Conservation (phyloP, 2,797 vertebrate species). For the Macroramphosus scolopax region DNA sequence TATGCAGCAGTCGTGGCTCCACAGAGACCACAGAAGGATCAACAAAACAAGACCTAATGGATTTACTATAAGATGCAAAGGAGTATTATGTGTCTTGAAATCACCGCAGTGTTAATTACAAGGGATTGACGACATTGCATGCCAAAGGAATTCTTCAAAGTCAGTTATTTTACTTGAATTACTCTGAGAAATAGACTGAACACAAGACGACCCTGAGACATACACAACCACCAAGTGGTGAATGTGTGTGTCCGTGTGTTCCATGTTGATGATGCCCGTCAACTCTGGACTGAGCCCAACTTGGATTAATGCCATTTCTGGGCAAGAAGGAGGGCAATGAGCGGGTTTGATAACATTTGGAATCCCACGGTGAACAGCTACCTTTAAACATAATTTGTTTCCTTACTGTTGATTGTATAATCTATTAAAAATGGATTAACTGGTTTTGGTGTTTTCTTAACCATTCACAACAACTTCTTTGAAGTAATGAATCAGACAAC, state of each 20-base stretch:
- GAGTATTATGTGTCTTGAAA: slow-evolving; percentile 21
- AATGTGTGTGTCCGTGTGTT: background rate
- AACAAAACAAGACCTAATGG: background rate
- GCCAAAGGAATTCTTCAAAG: slow-evolving; percentile 24
- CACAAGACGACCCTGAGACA: slow-evolving; percentile 12
- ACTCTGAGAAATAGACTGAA: slow-evolving; percentile 31
- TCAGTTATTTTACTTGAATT: slow-evolving; percentile 31
- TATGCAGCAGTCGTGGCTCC: slow-evolving; percentile 25
- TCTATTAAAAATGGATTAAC: slow-evolving; percentile 67
- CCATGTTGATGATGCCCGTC: background rate
- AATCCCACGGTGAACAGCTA: slow-evolving; percentile 1
- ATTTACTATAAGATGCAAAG: background rate
- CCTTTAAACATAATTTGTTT: slow-evolving; percentile 35
- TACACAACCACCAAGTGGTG: background rate
- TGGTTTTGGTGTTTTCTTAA: slow-evolving; percentile 6
- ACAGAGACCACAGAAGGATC: slow-evolving; percentile 14
- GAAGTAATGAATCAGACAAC: no score
- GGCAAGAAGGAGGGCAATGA: slow-evolving; percentile 17
- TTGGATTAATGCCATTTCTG: slow-evolving; percentile 10
- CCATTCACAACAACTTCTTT: no score
- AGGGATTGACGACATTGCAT: slow-evolving; percentile 4
- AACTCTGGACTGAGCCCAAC: slow-evolving; percentile 4
- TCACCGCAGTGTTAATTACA: slow-evolving; percentile 27
- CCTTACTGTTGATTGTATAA: slow-evolving; percentile 52
- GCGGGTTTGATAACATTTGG: slow-evolving; percentile 20